These are phyloP conservation scores for Tretioscincus oriximinensis DNA, from an alignment of 2,113 vertebrate genomes.

Conservation along the genomic window DNA sequence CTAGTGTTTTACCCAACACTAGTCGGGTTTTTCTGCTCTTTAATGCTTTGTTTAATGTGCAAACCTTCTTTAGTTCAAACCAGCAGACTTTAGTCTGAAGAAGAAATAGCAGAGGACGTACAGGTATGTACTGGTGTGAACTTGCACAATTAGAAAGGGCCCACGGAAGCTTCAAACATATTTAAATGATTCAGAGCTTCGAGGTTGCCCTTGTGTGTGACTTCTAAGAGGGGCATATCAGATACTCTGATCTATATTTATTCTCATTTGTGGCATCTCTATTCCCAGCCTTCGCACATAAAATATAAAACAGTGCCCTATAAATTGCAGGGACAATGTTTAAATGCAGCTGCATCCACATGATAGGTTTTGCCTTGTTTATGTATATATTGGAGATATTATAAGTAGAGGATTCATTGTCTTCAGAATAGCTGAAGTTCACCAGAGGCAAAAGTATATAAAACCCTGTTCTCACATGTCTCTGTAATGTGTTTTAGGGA, in stretches of 20 bases:
- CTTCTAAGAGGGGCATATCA: slow-evolving; percentile 1
- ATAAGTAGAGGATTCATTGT: too few relatives aligned
- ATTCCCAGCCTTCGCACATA: not conserved
- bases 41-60: slow-evolving; percentile 13
- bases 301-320: too few relatives aligned
- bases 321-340: too few relatives aligned
- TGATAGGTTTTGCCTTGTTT: too few relatives aligned
- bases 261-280: slow-evolving; percentile 10
- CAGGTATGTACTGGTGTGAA: not conserved
- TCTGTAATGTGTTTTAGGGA: too few relatives aligned
- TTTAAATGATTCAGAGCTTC: not conserved
- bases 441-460: too few relatives aligned
- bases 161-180: not conserved
- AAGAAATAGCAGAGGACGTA: slow-evolving; percentile 2
- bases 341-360: too few relatives aligned
- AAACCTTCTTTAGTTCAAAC: slow-evolving; percentile 32
- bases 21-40: slow-evolving; percentile 11
- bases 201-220: not conserved
- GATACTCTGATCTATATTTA: not conserved
- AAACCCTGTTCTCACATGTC: too few relatives aligned
- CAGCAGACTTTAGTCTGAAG: slow-evolving; percentile 13
- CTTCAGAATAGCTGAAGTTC: too few relatives aligned
- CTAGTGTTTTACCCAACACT: slow-evolving; percentile 44
- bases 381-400: too few relatives aligned
- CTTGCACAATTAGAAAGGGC: not conserved